A percentile compares a stretch with the other conserved stretches of the same genome.
Evolutionary conservation across 1,140 invertebrate genomes (phyloP).

Genomic region (Heliconius eleuchia): DNA sequence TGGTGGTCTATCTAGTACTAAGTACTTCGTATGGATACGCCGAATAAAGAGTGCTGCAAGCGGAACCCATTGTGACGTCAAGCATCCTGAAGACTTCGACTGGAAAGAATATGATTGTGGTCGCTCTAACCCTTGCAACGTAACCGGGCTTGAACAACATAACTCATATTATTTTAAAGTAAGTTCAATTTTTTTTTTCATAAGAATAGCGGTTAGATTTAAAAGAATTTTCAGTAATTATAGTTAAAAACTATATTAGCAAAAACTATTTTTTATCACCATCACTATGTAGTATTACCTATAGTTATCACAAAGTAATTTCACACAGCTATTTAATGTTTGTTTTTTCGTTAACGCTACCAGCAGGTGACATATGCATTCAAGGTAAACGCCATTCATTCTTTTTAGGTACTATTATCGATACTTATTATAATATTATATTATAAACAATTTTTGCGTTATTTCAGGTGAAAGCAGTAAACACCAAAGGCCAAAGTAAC

Average conservation of each 20-base stretch:
- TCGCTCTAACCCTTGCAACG: constrained; percentile 92
- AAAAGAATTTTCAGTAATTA: background rate
- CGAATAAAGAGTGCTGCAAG: constrained; percentile 81
- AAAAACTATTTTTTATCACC: background rate
- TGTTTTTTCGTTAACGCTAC: constrained; percentile 73
- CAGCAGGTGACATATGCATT: constrained; percentile 80
- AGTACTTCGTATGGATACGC: constrained; percentile 91
- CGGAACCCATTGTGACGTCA: constrained; percentile 80
- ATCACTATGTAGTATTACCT: background rate
- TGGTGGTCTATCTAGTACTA: constrained; percentile 91
- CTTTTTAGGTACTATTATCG: background rate
- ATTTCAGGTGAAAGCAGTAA: constrained; percentile 89
- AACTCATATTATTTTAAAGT: constrained; percentile 90
- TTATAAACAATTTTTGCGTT: background rate
- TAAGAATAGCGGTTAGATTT: background rate
- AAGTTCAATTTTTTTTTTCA: constrained; percentile 19
- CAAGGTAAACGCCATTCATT: constrained; percentile 63
- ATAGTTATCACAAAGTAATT: background rate
- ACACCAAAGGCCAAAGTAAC: constrained; percentile 91
- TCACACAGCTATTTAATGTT: constrained; percentile 5
- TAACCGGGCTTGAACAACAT: constrained; percentile 91
- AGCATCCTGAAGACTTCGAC: constrained; percentile 83
- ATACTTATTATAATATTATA: constrained; percentile 9
- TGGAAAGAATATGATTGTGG: constrained; percentile 93
- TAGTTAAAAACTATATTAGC: background rate